Evolutionary conservation across 2,797 vertebrate genomes (phyloP).

Genomic region (Rhynchotus rufescens): DNA sequence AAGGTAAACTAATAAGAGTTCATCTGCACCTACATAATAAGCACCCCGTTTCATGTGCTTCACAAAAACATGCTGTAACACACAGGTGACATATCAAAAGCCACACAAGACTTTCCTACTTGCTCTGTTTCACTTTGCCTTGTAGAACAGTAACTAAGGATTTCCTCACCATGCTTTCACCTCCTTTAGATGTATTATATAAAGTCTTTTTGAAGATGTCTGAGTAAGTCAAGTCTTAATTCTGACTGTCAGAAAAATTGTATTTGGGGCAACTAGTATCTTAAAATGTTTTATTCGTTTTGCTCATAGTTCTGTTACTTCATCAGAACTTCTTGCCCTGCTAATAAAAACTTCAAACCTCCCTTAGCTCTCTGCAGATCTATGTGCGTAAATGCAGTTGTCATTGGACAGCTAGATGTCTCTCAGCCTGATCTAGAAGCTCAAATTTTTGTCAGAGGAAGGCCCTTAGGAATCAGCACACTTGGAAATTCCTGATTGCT

Average conservation of each 20-base stretch:
- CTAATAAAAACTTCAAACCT: neutral
- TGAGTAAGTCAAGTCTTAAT: neutral
- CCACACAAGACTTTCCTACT: neutral
- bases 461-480: neutral
- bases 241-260: neutral
- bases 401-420: neutral
- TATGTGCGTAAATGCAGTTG: neutral
- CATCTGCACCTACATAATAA: neutral
- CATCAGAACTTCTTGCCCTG: neutral
- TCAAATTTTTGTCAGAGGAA: neutral
- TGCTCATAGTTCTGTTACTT: neutral
- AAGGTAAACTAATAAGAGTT: neutral
- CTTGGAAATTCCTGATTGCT: neutral
- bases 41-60: neutral
- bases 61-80: neutral
- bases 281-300: neutral
- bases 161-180: neutral
- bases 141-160: neutral
- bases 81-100: neutral
- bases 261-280: neutral
- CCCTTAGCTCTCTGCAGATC: neutral
- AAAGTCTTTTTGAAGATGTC: neutral
- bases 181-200: neutral
- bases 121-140: neutral
- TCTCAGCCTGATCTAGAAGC: neutral